Evolutionary conservation across 1,140 invertebrate species (phyloP).

Genomic region (Cherax destructor): DNA sequence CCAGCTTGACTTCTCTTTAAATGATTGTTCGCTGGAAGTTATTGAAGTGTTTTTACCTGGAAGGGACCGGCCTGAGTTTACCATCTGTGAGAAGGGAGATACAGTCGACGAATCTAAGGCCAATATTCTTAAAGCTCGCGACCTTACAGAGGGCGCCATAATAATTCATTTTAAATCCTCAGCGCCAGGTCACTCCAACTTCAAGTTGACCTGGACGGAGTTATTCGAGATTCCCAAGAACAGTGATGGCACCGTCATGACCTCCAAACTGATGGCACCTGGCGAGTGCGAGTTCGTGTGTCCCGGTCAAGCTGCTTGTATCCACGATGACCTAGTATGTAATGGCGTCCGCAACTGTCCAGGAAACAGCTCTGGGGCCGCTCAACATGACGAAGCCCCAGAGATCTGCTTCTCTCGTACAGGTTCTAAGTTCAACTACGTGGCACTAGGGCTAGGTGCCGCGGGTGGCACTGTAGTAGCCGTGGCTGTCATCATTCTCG

Average conservation of each 20-base stretch:
- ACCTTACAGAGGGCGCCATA: conserved; percentile 78
- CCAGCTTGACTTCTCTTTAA: conserved; percentile 85
- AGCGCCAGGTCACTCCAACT: conserved; percentile 83
- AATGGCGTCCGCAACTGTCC: conserved; percentile 92
- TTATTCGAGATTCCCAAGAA: conserved; percentile 90
- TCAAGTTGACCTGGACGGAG: conserved; percentile 92
- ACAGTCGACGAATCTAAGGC: conserved; percentile 69
- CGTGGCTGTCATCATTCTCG: conserved; percentile 76
- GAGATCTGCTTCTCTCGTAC: conserved; percentile 73
- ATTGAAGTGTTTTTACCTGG: conserved; percentile 65
- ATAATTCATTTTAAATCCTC: conserved; percentile 79
- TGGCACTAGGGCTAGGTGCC: conserved; percentile 78
- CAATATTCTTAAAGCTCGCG: conserved; percentile 84
- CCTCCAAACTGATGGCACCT: conserved; percentile 80
- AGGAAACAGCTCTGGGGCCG: conserved; percentile 76
- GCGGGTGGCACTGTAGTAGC: conserved; percentile 75
- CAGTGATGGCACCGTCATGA: conserved; percentile 86
- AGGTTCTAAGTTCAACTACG: conserved; percentile 76
- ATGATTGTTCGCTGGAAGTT: conserved; percentile 68
- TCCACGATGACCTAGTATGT: conserved; percentile 87
- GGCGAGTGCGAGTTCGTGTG: conserved; percentile 86
- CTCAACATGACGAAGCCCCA: conserved; percentile 73
- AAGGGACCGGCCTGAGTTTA: conserved; percentile 64
- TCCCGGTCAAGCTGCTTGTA: conserved; percentile 87
- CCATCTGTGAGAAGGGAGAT: conserved; percentile 66